phyloP scores from a whole-genome alignment of 2,888 invertebrate species.

The Acholoe squamosa region DNA sequence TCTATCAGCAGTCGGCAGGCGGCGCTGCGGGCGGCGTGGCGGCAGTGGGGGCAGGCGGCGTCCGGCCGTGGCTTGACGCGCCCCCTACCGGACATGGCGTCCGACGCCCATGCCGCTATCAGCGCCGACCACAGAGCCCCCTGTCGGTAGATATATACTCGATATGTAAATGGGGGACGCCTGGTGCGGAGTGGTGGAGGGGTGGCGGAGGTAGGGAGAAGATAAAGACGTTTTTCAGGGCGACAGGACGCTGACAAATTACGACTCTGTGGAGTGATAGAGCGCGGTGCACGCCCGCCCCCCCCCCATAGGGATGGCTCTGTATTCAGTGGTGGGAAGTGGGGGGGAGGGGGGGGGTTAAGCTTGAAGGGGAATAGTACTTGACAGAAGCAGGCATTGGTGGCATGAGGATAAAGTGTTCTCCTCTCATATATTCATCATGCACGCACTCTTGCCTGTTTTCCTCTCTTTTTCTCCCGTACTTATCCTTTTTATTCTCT shows the following conservation, averaged over 20 bases:
- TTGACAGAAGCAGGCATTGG: too few relatives aligned
- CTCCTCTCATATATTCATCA: background rate
- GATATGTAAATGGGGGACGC: constrained; percentile 49
- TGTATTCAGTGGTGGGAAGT: background rate
- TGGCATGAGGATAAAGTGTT: background rate
- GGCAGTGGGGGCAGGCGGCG: constrained; percentile 7
- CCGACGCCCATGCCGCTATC: constrained; percentile 39
- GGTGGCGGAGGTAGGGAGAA: background rate
- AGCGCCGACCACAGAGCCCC: constrained; percentile 42
- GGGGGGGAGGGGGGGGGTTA: background rate
- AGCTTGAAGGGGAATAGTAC: too few relatives aligned
- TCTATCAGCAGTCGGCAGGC: constrained; percentile 51
- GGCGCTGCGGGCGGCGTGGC: constrained; percentile 7
- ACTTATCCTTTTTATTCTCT: too few relatives aligned
- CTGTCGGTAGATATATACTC: constrained; percentile 31
- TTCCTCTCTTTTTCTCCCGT: background rate
- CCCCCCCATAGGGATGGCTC: background rate
- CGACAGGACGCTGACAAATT: constrained; percentile 50
- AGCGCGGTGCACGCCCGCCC: background rate
- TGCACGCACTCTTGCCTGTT: background rate
- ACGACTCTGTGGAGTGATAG: constrained; percentile 32
- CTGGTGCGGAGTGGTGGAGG: background rate
- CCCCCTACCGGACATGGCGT: background rate
- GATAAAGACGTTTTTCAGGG: constrained; percentile 44
- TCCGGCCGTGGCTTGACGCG: constrained; percentile 6